Evolutionary conservation across 2,797 vertebrate genomes (phyloP), one percentile per base, ranked within the genome.

Genomic region (Lateolabrax maculatus): DNA sequence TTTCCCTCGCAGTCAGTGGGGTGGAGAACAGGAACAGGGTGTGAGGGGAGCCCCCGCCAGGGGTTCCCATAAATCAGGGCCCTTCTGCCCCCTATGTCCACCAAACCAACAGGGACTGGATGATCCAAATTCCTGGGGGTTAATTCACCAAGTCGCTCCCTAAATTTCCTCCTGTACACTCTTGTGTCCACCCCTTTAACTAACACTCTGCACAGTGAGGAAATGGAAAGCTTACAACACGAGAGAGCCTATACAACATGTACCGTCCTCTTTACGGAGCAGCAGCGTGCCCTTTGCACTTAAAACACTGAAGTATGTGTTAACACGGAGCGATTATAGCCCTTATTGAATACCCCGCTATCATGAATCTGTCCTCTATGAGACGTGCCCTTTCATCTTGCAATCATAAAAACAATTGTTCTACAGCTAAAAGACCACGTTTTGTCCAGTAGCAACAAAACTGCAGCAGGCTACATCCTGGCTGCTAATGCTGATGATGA

Each of bases 41-140:
- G 95, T 95, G 96, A 96, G 95, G 95, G 92, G 88, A 87, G 93
- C 90, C 94, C 90, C 92, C 94, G 93, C 95, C 95, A 96, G 95
- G 91, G 96, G 94, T 94, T 93, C 93, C 96, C 95, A 97, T 97
- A 97, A 98, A 98, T 97, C 96, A 97, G 93, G 92, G 88, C 89
- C 86, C 92, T 90, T 85, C 90, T 93, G 89, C 92, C 92, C 89
- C 87, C 86, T 88, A 84, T 87, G 88, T 92, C 90, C 91, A 90
- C 89, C 91, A 90, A 92, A 82, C 91, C 92, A 90, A 87, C 93
- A 90, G 89, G 91, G 86, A 90, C 84, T 90, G 89, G 89, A 95
- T 94, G 88, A 94, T 92, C 93, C 93, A 95, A 95, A 95, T 95
- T 95, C 95, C 95, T 94, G 84, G 87, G 89, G 89, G 93, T 95